Conservation (phyloP, 2,113 vertebrate species). For the Strix aluco region DNA sequence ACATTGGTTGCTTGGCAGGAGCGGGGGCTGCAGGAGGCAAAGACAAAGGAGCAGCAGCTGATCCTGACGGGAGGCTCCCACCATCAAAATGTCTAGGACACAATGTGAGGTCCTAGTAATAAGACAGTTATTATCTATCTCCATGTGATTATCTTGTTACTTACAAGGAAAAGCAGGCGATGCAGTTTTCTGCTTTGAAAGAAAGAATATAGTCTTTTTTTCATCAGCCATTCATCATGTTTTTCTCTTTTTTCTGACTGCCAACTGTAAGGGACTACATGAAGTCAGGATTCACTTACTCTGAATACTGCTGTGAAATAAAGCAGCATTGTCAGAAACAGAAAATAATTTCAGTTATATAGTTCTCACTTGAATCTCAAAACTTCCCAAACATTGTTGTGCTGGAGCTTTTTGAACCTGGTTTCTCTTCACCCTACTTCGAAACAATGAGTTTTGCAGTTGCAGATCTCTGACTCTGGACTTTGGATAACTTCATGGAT, state of each 20-base stretch:
- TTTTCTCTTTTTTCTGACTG: background rate
- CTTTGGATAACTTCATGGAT: background rate
- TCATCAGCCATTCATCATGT: background rate
- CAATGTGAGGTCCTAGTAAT: background rate
- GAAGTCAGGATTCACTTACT: background rate
- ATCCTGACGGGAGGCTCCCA: background rate
- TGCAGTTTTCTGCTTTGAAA: background rate
- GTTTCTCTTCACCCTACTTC: background rate
- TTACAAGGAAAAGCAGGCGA: background rate
- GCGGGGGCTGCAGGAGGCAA: accelerated
- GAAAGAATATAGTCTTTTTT: background rate
- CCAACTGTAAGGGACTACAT: background rate
- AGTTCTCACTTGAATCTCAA: background rate
- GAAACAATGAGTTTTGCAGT: background rate
- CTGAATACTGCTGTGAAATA: background rate
- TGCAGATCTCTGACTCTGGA: background rate
- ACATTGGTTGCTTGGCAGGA: background rate
- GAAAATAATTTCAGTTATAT: background rate
- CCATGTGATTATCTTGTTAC: background rate
- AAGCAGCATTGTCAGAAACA: background rate
- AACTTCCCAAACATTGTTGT: background rate
- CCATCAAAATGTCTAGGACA: background rate
- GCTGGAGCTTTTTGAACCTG: background rate
- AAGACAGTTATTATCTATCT: background rate
- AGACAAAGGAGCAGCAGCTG: background rate